A percentile compares a stretch with the other conserved stretches of the same genome.
Evolutionary conservation across 2,113 vertebrate genomes (phyloP).

Genomic region (Crotophaga sulcirostris): DNA sequence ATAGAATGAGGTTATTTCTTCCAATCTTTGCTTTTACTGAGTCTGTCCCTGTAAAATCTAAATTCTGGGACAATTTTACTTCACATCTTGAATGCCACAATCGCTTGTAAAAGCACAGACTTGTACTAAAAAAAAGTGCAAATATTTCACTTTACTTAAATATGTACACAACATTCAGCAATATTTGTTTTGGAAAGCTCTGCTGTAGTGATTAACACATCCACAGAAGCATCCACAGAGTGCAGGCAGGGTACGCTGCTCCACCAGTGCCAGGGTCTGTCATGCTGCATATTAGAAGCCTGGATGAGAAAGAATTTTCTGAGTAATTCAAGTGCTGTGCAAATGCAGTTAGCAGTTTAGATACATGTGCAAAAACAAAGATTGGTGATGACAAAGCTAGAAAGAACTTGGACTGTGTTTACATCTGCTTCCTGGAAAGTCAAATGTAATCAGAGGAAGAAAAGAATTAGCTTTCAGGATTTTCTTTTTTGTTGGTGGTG

Average conservation of each 20-base stretch:
- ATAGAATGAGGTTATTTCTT: neutral
- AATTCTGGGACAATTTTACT: neutral
- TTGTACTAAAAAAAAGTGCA: neutral
- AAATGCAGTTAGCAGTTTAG: neutral
- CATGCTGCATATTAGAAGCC: neutral
- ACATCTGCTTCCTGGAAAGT: constrained; percentile 23
- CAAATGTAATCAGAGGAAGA: constrained; percentile 24
- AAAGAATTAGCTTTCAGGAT: neutral
- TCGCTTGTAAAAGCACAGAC: neutral
- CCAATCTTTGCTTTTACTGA: neutral
- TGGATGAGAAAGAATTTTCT: neutral
- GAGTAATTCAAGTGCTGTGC: neutral
- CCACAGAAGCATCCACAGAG: neutral
- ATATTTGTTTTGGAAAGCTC: neutral
- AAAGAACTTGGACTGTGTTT: neutral
- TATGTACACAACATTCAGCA: neutral
- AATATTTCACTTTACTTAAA: neutral
- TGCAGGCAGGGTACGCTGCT: neutral
- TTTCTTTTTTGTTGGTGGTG: neutral
- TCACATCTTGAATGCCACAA: neutral
- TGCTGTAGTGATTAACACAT: neutral
- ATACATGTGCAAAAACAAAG: neutral
- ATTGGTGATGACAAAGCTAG: neutral
- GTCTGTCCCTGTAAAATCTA: neutral
- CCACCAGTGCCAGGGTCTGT: neutral